Conservation (phyloP, 2,797 vertebrate genomes). For the Nyctibius grandis region DNA sequence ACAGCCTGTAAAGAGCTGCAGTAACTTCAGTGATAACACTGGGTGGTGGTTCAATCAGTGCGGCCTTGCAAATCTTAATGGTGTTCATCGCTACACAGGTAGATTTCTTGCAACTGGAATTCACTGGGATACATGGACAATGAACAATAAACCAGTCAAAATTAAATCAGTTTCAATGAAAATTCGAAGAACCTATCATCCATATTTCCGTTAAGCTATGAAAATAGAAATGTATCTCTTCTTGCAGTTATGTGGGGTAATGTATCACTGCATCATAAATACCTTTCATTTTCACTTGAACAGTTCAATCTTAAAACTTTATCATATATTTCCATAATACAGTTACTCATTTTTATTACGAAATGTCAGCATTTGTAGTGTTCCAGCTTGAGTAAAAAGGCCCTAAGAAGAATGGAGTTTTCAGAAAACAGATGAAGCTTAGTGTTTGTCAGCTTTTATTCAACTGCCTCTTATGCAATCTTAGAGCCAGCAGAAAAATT, state of each 20-base stretch:
- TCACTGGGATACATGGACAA: conserved; percentile 89
- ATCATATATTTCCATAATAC: background rate
- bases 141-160: conserved; percentile 74
- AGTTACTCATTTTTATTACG: background rate
- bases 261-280: background rate
- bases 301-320: background rate
- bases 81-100: conserved; percentile 76
- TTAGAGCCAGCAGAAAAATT: background rate
- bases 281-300: background rate
- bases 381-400: background rate
- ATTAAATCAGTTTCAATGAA: conserved; percentile 93
- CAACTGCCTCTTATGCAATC: background rate
- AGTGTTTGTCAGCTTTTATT: background rate
- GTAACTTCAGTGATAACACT: conserved; percentile 78
- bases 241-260: background rate
- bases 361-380: background rate
- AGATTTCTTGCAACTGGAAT: conserved; percentile 72
- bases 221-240: background rate
- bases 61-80: conserved; percentile 88
- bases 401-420: background rate
- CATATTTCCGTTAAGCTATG: conserved; percentile 65
- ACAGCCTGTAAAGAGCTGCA: conserved; percentile 84
- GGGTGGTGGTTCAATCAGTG: conserved; percentile 94
- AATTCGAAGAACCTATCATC: conserved; percentile 81
- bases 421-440: background rate